Evolutionary conservation across 2,113 vertebrate species (phyloP), one percentile per base, ranked within the genome.

Genomic region (Promerops cafer): DNA sequence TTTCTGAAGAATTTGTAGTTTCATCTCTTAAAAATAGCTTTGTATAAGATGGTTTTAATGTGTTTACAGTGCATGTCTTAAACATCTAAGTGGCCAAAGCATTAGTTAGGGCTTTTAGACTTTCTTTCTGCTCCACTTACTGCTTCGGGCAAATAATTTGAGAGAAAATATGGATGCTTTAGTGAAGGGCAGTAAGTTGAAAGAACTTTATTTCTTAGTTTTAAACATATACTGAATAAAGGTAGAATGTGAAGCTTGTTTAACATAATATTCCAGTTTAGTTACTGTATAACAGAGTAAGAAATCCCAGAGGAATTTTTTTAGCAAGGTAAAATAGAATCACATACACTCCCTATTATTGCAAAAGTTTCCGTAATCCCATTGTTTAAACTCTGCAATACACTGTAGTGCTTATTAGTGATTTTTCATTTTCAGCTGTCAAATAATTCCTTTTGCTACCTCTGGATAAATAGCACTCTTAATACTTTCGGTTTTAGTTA

Each of bases 311-410:
- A 95, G 94, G 97, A 97, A 90, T 97, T 96, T 94, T 93, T 91
- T 93, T 93, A 97, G 96, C 96, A 97, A 97, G 96, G 93, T 96
- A 81, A 96, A 97, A 97, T 93, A 93, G 95, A 87, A 96, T 97
- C 93, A 95, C 94, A 93, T 82, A 97, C 92, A 93, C 85, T 97
- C 68, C 87, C 97, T 94, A 96, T 95, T 96, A 98, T 97, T 96
- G 96, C 97, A 96, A 82, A 98, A 97, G 97, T 98, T 98, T 96
- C 95, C 94, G 97, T 98, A 97, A 98, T 98, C 96, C 83, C 71
- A 95, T 98, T 98, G 95, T 97, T 98, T 97, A 98, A 97, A 98
- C 96, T 98, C 97, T 97, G 97, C 98, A 98, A 97, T 98, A 98
- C 97, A 89, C 87, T 54, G 26, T 96, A 97, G 96, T 97, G 89